Evolutionary conservation across 1,140 invertebrate genomes (phyloP).

Genomic region (Ectropis grisescens): DNA sequence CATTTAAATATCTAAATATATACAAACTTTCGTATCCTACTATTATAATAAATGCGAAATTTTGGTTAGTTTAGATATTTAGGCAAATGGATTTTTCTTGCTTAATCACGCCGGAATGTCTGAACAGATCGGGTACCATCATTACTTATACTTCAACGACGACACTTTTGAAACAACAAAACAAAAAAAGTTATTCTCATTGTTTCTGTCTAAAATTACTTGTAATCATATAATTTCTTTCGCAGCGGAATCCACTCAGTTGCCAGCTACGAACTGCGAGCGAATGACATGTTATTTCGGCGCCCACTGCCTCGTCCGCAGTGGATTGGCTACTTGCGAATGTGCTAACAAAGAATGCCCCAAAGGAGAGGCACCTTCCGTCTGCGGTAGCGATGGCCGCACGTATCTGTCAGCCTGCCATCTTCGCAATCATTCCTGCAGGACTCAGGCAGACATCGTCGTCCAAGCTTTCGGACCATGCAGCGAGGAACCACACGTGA

Average conservation of each 20-base stretch:
- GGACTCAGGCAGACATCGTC: constrained; percentile 83
- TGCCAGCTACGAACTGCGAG: constrained; percentile 77
- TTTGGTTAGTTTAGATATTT: too few relatives aligned
- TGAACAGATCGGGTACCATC: too few relatives aligned
- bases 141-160: too few relatives aligned
- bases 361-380: constrained; percentile 54
- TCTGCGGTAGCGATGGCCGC: constrained; percentile 85
- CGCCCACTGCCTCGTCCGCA: constrained; percentile 81
- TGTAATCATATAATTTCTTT: too few relatives aligned
- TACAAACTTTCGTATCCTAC: too few relatives aligned
- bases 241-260: constrained; percentile 77
- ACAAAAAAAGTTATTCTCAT: too few relatives aligned
- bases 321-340: constrained; percentile 78
- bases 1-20: too few relatives aligned
- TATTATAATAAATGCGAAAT: too few relatives aligned
- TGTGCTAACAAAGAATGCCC: constrained; percentile 75
- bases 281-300: constrained; percentile 87
- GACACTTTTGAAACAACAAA: too few relatives aligned
- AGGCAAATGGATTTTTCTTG: too few relatives aligned
- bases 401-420: constrained; percentile 83
- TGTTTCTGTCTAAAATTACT: too few relatives aligned
- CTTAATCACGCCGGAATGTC: too few relatives aligned
- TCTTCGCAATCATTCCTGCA: constrained; percentile 80
- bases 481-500: constrained; percentile 41
- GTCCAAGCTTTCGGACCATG: constrained; percentile 84